Conservation (phyloP, 1,140 invertebrate genomes). For the Aphis craccivora region DNA sequence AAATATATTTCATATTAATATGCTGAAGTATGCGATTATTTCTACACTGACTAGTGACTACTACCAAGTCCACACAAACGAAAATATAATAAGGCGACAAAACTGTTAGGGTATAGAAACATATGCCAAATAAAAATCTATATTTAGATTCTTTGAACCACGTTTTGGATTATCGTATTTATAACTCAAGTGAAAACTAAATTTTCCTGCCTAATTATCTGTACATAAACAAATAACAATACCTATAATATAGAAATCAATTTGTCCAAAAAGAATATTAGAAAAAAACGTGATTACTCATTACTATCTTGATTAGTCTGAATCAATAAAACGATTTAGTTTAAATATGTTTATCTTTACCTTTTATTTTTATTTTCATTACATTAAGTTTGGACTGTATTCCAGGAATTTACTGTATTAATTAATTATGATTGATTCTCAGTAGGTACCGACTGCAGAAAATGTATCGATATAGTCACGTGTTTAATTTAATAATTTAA, state of each 20-base stretch:
- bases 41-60: background rate
- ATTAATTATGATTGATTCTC: background rate
- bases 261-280: background rate
- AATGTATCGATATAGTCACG: background rate
- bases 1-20: background rate
- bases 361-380: background rate
- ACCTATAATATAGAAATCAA: background rate
- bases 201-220: background rate
- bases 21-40: background rate
- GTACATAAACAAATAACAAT: background rate
- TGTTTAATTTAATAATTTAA: background rate
- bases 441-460: background rate
- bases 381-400: background rate
- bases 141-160: constrained; percentile 35
- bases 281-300: background rate
- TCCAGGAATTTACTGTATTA: background rate
- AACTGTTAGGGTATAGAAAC: background rate
- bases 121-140: constrained; percentile 37
- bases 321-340: background rate
- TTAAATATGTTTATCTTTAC: background rate
- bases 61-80: background rate
- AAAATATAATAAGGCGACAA: background rate
- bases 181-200: background rate
- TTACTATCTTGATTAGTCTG: background rate
- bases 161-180: constrained; percentile 16